Base-by-base conservation (phyloP, 2,797 vertebrate species). In the Sebastes iracundus region DNA sequence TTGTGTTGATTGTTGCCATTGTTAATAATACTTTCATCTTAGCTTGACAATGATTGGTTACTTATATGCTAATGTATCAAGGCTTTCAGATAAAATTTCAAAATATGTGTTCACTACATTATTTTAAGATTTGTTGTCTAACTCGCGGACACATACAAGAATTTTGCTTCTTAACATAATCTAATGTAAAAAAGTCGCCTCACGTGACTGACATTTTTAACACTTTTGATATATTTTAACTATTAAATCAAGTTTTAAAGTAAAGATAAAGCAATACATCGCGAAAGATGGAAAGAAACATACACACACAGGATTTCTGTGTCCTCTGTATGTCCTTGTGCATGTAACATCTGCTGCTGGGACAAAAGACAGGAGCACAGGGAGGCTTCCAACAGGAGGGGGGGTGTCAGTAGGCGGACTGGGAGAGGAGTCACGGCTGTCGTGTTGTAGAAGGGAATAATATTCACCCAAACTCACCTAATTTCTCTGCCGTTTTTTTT, bases 191-290 rank as follows among this genome's bases (percentile, higher is more conserved):
- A 33, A 76, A 10, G 3, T 56, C 6, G 22, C 16, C 49, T 22
- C n/a, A 75, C 6, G 20, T 11, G 9, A 63, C 6, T 23, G 18
- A 68, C 18, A 6, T 38, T 66, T 12, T 27, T 33, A 12, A 23
- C 20, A 22, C 10, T 14, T 42, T 16, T 42, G 2, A 60, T 20
- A 53, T 18, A 22, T 62, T 68, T 59, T 25, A 13, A 32, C 22
- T 13, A 23, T 59, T 56, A 27, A 7, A 62, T 72, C 3, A 91
- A 93, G 93, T 94, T 94, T 55, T 94, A 94, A 91, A 81, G 89
- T 92, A 87, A 83, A 74, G 87, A 88, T 89, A 84, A 93, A 74
- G n/a, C 12, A 53, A 4, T 20, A 23, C 5, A 35, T 49, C 4
- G 9, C 18, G 5, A 49, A 53, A 63, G 6, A 81, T 70, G 7